Percentiles rank a stretch among this genome's conserved stretches.
These are phyloP conservation scores for Polydrusus pterygomalis DNA, from an alignment of 2,888 invertebrate species.

Conservation along the genomic window DNA sequence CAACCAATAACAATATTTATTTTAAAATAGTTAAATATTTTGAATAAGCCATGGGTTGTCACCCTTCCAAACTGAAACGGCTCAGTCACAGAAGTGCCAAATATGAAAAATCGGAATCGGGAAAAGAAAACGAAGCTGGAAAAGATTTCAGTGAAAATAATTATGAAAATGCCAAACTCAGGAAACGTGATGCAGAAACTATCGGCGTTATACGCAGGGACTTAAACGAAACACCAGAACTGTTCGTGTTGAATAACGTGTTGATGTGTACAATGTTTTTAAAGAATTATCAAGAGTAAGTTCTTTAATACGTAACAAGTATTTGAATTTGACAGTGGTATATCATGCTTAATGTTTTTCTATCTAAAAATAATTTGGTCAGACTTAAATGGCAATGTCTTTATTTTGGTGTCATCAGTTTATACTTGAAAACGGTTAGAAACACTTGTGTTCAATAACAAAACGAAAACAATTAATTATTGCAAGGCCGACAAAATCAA, in stretches of 20 bases:
- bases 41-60: slow-evolving; percentile 41
- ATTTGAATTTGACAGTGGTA: no score
- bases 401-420: no score
- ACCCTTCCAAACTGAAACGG: slow-evolving; percentile 9
- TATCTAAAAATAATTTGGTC: no score
- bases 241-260: slow-evolving; percentile 85
- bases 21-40: background rate
- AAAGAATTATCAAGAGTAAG: slow-evolving; percentile 85
- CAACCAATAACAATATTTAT: background rate
- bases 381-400: no score
- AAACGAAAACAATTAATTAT: no score
- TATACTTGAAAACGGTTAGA: no score
- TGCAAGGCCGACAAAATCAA: no score
- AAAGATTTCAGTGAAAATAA: slow-evolving; percentile 6
- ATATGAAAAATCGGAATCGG: background rate
- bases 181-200: slow-evolving; percentile 74
- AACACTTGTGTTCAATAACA: no score
- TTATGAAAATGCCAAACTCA: slow-evolving; percentile 51
- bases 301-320: slow-evolving; percentile 49
- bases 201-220: slow-evolving; percentile 76
- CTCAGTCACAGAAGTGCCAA: background rate
- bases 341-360: no score
- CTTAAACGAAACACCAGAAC: slow-evolving; percentile 77
- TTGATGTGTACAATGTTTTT: slow-evolving; percentile 86
- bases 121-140: background rate